Percentiles rank a stretch among this genome's conserved stretches.
Conservation (phyloP, 2,888 invertebrate genomes). For the Lasius platythorax region DNA sequence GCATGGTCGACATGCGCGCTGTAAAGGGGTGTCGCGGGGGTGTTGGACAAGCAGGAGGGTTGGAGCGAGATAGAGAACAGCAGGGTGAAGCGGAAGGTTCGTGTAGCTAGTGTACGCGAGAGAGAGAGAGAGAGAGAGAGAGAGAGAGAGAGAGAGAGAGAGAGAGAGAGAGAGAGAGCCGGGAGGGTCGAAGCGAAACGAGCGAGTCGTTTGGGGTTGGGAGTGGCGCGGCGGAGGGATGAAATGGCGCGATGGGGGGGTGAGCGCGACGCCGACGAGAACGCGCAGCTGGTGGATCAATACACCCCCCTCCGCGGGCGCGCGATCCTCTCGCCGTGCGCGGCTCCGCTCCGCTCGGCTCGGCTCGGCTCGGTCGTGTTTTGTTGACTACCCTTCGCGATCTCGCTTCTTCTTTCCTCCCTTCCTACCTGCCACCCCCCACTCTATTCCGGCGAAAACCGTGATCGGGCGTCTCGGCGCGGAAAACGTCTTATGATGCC, state of each 20-base stretch:
- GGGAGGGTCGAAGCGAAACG: conserved; percentile 66
- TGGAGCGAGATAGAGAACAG: conserved; percentile 19
- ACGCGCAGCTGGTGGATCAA: conserved; percentile 84
- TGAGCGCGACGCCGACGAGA: conserved; percentile 63
- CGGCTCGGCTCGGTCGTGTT: conserved; percentile 39
- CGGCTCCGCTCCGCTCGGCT: conserved; percentile 31
- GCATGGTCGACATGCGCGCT: conserved; percentile 58
- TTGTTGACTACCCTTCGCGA: conserved; percentile 37
- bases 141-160: conserved; percentile 26
- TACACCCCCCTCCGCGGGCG: conserved; percentile 79
- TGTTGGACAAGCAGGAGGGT: conserved; percentile 62
- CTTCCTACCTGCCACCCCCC: no score
- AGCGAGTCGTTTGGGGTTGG: conserved; percentile 67
- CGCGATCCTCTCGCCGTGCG: conserved; percentile 25
- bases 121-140: conserved; percentile 15
- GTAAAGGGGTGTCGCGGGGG: conserved; percentile 50
- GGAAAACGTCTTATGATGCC: conserved; percentile 32
- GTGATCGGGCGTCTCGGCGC: conserved; percentile 12
- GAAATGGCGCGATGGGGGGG: neutral
- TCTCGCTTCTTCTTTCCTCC: conserved; percentile 19
- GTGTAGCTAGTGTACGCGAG: no score
- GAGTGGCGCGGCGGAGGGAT: conserved; percentile 54
- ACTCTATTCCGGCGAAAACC: neutral
- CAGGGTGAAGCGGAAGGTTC: conserved; percentile 36
- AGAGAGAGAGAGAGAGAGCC: conserved; percentile 44